These are phyloP conservation scores for Leptonema lineaticorne DNA, from an alignment of 1,140 invertebrate species.

Conservation along the genomic window DNA sequence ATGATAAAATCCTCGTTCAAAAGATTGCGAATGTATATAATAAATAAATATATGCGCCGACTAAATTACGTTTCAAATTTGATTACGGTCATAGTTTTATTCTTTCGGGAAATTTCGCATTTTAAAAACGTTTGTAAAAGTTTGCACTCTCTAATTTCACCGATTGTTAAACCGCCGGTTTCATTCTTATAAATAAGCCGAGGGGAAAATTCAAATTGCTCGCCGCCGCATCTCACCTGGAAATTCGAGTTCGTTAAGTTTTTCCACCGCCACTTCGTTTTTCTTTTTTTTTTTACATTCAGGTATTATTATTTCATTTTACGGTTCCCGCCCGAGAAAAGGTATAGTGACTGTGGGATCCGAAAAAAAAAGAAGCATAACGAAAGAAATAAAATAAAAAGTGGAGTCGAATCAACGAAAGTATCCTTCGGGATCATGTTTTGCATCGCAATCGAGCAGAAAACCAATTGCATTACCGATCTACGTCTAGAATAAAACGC, in stretches of 20 bases:
- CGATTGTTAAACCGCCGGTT: constrained; percentile 6
- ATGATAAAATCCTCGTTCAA: no score
- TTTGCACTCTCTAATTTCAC: constrained; percentile 4
- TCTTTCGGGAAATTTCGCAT: constrained; percentile 3
- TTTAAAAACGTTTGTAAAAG: constrained; percentile 9
- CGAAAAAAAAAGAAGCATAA: background rate
- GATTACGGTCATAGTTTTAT: no score
- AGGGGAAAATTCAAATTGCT: constrained; percentile 18
- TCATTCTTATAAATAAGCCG: constrained; percentile 16
- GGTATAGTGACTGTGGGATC: background rate
- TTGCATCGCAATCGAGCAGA: constrained; percentile 6
- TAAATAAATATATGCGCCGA: background rate
- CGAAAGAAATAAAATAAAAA: background rate
- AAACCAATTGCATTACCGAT: background rate
- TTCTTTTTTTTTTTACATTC: no score
- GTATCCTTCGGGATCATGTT: constrained; percentile 14
- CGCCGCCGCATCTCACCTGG: constrained; percentile 11
- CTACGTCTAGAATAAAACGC: no score
- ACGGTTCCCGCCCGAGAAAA: background rate
- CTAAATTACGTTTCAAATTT: no score
- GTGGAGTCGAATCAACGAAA: background rate
- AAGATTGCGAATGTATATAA: no score
- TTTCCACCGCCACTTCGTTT: background rate
- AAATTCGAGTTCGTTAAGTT: constrained; percentile 16
- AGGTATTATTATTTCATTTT: no score